These are phyloP conservation scores for human DNA, from an alignment of 2,113 vertebrate species.

Conservation along the genomic window DNA sequence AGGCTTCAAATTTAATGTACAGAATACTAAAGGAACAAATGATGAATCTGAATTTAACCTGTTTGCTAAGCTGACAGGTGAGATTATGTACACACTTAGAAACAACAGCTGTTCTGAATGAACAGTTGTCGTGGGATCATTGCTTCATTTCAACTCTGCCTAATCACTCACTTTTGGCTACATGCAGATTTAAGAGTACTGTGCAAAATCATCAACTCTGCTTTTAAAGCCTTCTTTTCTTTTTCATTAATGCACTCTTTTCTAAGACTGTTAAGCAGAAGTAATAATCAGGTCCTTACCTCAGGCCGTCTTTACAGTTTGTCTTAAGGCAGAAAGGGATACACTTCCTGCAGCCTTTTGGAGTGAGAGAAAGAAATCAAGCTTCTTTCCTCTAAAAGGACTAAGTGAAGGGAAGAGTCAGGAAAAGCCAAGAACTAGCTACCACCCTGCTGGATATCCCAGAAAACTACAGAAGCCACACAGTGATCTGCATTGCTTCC, in stretches of 20 bases:
- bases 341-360: background rate
- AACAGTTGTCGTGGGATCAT: background rate
- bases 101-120: background rate
- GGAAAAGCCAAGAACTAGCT: background rate
- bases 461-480: background rate
- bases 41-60: background rate
- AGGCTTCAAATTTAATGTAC: background rate
- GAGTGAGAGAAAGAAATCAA: background rate
- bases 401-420: background rate
- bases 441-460: background rate
- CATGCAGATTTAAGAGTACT: background rate
- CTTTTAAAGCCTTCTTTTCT: background rate
- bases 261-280: background rate
- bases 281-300: background rate
- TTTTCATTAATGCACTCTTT: background rate
- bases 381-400: background rate
- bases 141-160: fast-evolving
- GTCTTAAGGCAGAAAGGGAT: background rate
- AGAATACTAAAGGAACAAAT: background rate
- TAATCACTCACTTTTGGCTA: background rate
- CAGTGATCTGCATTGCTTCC: fast-evolving
- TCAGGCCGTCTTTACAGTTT: background rate
- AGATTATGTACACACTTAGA: background rate
- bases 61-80: background rate
- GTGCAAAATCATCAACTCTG: background rate